Evolutionary conservation across 1,140 invertebrate species (phyloP).

Genomic region (Cardiocondyla obscurior): DNA sequence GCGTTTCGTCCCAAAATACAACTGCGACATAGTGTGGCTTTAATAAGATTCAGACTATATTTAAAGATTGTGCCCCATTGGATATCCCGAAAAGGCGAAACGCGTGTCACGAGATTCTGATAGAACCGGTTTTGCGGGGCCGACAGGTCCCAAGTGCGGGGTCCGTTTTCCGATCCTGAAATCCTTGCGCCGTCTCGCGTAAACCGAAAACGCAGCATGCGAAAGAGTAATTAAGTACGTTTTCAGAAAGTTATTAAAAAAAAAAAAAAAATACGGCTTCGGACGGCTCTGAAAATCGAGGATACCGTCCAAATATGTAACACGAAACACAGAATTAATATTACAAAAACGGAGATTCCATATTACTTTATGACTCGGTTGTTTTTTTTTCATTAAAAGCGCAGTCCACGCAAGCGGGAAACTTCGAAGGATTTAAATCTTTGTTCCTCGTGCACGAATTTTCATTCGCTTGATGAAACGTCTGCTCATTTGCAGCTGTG

Average conservation of each 20-base stretch:
- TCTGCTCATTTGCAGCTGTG: background rate
- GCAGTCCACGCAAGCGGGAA: background rate
- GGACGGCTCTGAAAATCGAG: background rate
- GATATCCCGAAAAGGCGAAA: slow-evolving; percentile 66
- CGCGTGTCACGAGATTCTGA: slow-evolving; percentile 58
- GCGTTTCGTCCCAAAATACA: background rate
- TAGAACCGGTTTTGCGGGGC: slow-evolving; percentile 65
- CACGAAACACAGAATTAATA: background rate
- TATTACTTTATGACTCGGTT: background rate
- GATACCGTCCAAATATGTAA: background rate
- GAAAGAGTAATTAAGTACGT: background rate
- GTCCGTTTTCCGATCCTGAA: slow-evolving; percentile 65
- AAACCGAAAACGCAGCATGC: slow-evolving; percentile 23
- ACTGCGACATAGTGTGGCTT: slow-evolving; percentile 32
- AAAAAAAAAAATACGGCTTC: background rate
- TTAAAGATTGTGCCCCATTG: slow-evolving; percentile 35
- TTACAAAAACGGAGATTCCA: background rate
- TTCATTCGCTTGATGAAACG: background rate
- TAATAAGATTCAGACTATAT: slow-evolving; percentile 41
- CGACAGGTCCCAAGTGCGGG: slow-evolving; percentile 57
- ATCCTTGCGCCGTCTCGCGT: slow-evolving; percentile 53
- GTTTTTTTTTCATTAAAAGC: background rate
- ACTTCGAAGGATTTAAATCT: too few relatives aligned
- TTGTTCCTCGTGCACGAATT: background rate
- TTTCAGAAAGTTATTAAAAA: background rate